Evolutionary conservation across 1,140 invertebrate genomes (phyloP), one percentile per base, ranked within the genome.

Genomic region (Dreissena rostriformis): DNA sequence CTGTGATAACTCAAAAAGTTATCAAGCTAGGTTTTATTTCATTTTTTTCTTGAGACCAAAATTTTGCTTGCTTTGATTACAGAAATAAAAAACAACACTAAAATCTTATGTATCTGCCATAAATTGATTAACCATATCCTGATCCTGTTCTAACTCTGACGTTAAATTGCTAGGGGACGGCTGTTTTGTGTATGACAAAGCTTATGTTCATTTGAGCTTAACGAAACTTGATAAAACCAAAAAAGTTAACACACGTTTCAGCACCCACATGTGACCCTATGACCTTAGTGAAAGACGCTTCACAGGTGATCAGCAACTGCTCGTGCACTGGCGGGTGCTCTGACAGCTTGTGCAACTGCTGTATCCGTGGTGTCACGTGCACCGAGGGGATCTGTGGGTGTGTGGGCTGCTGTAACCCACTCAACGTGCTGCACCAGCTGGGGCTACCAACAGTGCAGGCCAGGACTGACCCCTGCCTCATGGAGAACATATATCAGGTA

Each of bases 401-500:
- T 75, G 63, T 24, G 28, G 68, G 68, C 49, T 83, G 81, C 67
- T 52, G 65, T 22, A 83, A 83, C 65, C 81, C 81, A 7, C 65
- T 83, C 0, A 83, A 83, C 17, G 61, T 83, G 1, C 73, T 83
- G 10, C 72, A 75, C 26, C 81, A 70, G 57, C 49, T 83, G 12
- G 81, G 81, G 17, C 72, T 83, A 15, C 72, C 81, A 12, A 51
- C 81, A 7, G 72, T 55, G 15, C 65, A 39, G 57, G 81, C 81
- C 12, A 8, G 72, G 11, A 82, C 80, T 51, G 80, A 82, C 52
- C 72, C 72, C 2, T 82, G 80, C 73, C 80, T 82, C 61, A 82
- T 82, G 80, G 80, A 82, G 39, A 82, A 82, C 55, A 82, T 82
- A 22, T 82, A 75, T 39, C 57, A 75, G 71, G 80, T 82, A 53